Percentiles rank a stretch among this genome's conserved stretches.
Evolutionary conservation across 2,888 invertebrate species (phyloP).

Genomic region (Sinohyriopsis cumingii): DNA sequence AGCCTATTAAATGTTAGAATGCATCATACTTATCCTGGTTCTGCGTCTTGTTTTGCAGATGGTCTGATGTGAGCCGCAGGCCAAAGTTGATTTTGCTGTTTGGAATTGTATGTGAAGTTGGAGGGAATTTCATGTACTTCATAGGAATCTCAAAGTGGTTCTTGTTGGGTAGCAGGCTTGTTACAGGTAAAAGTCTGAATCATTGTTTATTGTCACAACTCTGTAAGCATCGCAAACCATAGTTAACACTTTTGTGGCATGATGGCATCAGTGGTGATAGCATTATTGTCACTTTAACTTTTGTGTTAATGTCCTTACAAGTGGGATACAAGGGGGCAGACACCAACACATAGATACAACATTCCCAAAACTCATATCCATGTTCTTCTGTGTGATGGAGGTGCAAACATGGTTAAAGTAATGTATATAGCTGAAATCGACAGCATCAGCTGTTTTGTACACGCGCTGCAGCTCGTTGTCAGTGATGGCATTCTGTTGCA

Average conservation of each 20-base stretch:
- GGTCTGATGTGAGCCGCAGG: slow-evolving; percentile 68
- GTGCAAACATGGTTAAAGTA: too few relatives aligned
- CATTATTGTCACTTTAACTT: not conserved
- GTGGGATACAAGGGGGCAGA: too few relatives aligned
- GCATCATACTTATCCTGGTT: too few relatives aligned
- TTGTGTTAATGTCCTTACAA: not conserved
- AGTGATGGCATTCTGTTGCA: too few relatives aligned
- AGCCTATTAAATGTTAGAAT: too few relatives aligned
- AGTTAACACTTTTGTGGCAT: not conserved
- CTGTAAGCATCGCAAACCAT: not conserved
- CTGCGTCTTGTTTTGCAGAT: slow-evolving; percentile 42
- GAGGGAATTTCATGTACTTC: slow-evolving; percentile 72
- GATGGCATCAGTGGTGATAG: not conserved
- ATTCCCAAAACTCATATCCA: too few relatives aligned
- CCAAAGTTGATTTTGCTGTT: slow-evolving; percentile 69
- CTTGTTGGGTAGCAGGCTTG: slow-evolving; percentile 68
- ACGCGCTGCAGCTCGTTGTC: too few relatives aligned
- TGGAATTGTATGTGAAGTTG: slow-evolving; percentile 64
- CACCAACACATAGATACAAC: too few relatives aligned
- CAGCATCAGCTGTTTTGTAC: too few relatives aligned
- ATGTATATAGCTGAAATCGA: too few relatives aligned
- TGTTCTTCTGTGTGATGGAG: too few relatives aligned
- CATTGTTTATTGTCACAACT: slow-evolving; percentile 7
- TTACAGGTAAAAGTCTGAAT: slow-evolving; percentile 65
- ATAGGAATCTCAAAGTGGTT: slow-evolving; percentile 71